These are phyloP conservation scores for Tringa solitaria DNA, from an alignment of 2,113 vertebrate species.

Conservation along the genomic window DNA sequence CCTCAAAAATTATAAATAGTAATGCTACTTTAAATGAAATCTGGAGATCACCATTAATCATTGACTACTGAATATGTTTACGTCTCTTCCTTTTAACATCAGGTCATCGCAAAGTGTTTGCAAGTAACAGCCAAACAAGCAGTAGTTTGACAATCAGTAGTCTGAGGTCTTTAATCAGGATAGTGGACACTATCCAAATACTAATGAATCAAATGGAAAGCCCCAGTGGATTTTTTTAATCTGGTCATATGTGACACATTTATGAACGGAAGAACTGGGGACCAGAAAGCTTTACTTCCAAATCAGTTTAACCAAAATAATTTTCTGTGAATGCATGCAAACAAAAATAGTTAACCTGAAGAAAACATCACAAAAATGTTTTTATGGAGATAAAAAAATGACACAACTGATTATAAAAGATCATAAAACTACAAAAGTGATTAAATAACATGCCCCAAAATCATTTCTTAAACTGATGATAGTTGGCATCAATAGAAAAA, in stretches of 20 bases:
- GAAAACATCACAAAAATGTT: background rate
- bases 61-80: background rate
- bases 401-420: background rate
- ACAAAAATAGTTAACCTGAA: background rate
- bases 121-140: background rate
- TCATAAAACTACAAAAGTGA: background rate
- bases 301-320: background rate
- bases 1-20: background rate
- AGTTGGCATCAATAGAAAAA: background rate
- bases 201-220: background rate
- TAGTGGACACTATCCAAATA: background rate
- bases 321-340: background rate
- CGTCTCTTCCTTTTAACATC: background rate
- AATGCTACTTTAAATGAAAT: background rate
- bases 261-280: background rate
- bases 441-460: background rate
- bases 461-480: background rate
- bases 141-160: background rate
- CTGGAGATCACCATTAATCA: background rate
- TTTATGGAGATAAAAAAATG: background rate
- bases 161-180: background rate
- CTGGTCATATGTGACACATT: background rate
- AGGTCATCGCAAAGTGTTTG: background rate
- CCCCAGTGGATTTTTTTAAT: background rate
- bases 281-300: background rate